These are phyloP conservation scores for Nanorana parkeri DNA, from an alignment of 2,113 vertebrate genomes.

Conservation along the genomic window DNA sequence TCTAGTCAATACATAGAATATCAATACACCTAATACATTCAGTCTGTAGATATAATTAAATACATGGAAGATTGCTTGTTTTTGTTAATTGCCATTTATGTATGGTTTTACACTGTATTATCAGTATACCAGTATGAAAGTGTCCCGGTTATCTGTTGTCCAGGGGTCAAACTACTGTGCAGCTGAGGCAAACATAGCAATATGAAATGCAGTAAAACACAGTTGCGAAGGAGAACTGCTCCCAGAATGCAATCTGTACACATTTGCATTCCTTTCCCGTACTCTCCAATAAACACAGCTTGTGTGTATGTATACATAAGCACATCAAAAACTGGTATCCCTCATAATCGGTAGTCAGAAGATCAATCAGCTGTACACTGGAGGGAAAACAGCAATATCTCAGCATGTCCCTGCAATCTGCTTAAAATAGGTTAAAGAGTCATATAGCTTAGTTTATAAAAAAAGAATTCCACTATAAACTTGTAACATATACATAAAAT, in stretches of 20 bases:
- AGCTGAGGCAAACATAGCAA: not conserved
- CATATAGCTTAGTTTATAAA: not conserved
- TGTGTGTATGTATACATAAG: not conserved
- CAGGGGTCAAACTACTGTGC: not conserved
- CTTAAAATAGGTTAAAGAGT: not conserved
- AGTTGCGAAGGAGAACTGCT: not conserved
- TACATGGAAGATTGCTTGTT: no score
- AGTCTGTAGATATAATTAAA: no score
- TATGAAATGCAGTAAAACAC: not conserved
- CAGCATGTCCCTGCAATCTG: slow-evolving; percentile 12
- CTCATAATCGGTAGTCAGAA: slow-evolving; percentile 10
- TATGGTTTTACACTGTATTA: no score
- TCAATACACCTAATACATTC: no score
- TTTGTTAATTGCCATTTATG: no score
- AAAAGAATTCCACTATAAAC: no score
- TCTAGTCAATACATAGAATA: no score
- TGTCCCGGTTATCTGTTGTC: not conserved
- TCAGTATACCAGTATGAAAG: no score
- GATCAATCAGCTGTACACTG: slow-evolving; percentile 1
- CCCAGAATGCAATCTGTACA: slow-evolving; percentile 29
- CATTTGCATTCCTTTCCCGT: slow-evolving; percentile 24
- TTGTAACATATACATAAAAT: not conserved
- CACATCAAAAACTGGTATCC: slow-evolving; percentile 3
- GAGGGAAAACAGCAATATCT: not conserved
- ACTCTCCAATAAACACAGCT: not conserved